Evolutionary conservation across 2,888 invertebrate genomes (phyloP).

Genomic region (Agrochola macilenta): DNA sequence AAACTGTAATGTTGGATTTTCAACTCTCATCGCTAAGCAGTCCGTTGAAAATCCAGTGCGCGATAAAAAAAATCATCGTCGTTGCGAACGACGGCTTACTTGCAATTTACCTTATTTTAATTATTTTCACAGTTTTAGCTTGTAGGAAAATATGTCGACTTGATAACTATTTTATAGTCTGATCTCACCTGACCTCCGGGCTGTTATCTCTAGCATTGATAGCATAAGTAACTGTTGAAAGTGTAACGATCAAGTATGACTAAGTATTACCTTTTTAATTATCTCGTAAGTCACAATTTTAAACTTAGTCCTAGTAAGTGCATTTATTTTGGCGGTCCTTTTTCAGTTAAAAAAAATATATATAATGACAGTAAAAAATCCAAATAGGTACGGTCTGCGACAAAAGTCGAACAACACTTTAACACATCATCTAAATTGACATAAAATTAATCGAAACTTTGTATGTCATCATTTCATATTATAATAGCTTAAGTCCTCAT

Average conservation of each 20-base stretch:
- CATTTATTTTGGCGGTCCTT: too few species aligned
- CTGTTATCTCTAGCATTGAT: conserved; percentile 27
- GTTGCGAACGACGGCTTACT: background rate
- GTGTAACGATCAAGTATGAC: background rate
- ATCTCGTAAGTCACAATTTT: background rate
- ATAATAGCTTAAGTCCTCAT: too few species aligned
- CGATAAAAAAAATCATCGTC: background rate
- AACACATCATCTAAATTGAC: too few species aligned
- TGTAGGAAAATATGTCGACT: conserved; percentile 33
- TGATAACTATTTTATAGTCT: conserved; percentile 9
- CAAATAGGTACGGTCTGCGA: too few species aligned
- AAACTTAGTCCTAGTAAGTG: too few species aligned
- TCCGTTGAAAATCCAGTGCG: background rate
- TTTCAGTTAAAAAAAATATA: too few species aligned
- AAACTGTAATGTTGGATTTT: too few species aligned
- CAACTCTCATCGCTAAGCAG: too few species aligned
- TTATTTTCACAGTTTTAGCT: conserved; percentile 30
- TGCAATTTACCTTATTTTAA: conserved; percentile 35
- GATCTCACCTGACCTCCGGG: conserved; percentile 49
- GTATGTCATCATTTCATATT: too few species aligned
- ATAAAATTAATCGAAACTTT: too few species aligned
- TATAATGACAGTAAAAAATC: too few species aligned
- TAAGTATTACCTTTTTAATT: background rate
- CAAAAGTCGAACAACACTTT: too few species aligned
- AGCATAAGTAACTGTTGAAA: conserved; percentile 4